Base-by-base conservation (phyloP, 1,140 invertebrate genomes). In the Aphis craccivora region DNA sequence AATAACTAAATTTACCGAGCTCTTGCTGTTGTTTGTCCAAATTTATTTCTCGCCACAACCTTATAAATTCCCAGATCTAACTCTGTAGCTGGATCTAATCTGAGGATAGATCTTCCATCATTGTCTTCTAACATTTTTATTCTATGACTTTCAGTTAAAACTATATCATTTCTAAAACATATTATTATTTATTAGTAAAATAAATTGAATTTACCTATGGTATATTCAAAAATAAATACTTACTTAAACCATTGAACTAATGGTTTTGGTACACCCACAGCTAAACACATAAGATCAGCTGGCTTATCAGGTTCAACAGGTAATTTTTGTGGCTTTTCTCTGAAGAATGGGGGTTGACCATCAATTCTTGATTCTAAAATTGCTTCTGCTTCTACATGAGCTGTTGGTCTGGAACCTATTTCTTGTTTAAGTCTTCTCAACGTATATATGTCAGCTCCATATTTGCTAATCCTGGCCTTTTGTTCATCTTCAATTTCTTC, bases 31-130 rank as follows among this genome's bases (percentile, higher is more conserved):
- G 97, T 98, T 94, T 98, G 97, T 23, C 97, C 97, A 40, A 97
- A 96, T 94, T 97, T 97, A 94, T 99, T 99, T 40, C 98, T 95
- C 0, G 99, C 99, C 4, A 99, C 98, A 23, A 98, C 98, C 95
- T 99, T 99, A 95, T 99, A 99, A 94, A 98, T 97, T 0, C 99
- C 99, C 76, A 97, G 96, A 95, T 99, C 98, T 94, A 97, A 97
- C 94, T 97, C 96, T 89, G 97, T 96, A 1, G 97, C 97, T 2
- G 97, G 97, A 55, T 97, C 96, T 89, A 99, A 97, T 84, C 96
- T 96, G 22, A 98, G 95, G 53, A 98, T 97, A 0, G 97, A 98
- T 90, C 98, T 96, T 0, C 98, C 98, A 55, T 97, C 96, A 43
- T 97, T 96, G 93, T 98, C 97, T 88, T 97, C 97, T 0, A 96